Percentiles rank a stretch among this genome's conserved stretches.
These are phyloP conservation scores for Oscheius sp. DNA, from an alignment of 2,888 invertebrate genomes.

Conservation along the genomic window DNA sequence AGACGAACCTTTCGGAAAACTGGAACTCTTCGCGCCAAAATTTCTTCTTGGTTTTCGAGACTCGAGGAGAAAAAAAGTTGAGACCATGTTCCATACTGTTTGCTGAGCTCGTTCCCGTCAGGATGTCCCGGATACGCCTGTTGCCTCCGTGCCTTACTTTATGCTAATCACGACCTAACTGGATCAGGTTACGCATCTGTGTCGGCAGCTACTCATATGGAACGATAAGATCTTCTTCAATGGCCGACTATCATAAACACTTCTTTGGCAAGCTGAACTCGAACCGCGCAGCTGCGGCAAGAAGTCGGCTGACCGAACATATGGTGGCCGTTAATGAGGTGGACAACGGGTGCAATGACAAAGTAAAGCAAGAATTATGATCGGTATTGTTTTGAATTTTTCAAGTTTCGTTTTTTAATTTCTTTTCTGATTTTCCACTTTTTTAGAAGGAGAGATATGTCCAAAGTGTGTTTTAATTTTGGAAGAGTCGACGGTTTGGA, in stretches of 20 bases:
- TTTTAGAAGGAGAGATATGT: no score
- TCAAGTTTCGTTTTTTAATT: not conserved
- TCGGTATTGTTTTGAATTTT: not conserved
- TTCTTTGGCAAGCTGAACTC: not conserved
- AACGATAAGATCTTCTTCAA: not conserved
- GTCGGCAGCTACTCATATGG: not conserved
- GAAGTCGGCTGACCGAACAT: conserved; percentile 9
- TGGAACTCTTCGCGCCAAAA: not conserved
- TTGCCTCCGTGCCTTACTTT: conserved; percentile 19
- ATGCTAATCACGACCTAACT: conserved; percentile 12
- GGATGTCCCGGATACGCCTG: conserved; percentile 27
- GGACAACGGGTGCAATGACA: not conserved
- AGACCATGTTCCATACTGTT: conserved; percentile 2
- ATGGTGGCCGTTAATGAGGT: not conserved
- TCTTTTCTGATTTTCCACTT: not conserved
- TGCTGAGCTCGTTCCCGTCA: conserved; percentile 5
- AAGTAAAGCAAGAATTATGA: conserved; percentile 3
- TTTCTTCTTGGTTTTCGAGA: not conserved
- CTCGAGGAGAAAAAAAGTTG: not conserved
- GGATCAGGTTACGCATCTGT: conserved; percentile 10
- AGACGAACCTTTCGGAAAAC: not conserved
- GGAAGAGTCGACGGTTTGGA: no score
- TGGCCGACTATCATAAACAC: not conserved
- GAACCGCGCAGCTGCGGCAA: not conserved
- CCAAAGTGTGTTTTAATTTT: no score